Evolutionary conservation across 2,888 invertebrate genomes (phyloP).

Genomic region (Sesamia inferens): DNA sequence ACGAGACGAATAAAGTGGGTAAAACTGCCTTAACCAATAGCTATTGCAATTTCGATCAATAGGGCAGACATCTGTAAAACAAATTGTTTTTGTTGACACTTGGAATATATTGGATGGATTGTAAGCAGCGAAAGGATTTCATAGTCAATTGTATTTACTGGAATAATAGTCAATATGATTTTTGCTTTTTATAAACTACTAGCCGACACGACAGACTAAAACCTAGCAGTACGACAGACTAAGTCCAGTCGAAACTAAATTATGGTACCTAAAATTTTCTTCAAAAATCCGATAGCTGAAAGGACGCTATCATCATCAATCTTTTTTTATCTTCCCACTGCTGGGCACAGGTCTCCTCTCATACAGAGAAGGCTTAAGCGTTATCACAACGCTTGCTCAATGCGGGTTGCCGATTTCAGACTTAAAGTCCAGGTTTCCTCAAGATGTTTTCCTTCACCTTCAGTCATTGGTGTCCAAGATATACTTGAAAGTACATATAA

Average conservation of each 20-base stretch:
- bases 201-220: background rate
- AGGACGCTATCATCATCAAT: too few relatives aligned
- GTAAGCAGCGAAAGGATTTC: background rate
- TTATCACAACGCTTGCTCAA: too few relatives aligned
- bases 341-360: too few relatives aligned
- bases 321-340: too few relatives aligned
- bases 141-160: background rate
- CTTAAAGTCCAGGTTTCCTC: too few relatives aligned
- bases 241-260: too few relatives aligned
- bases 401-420: too few relatives aligned
- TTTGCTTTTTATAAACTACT: background rate
- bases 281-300: background rate
- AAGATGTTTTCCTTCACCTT: too few relatives aligned
- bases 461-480: too few relatives aligned
- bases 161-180: background rate
- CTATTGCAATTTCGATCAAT: constrained; percentile 49
- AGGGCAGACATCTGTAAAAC: constrained; percentile 32
- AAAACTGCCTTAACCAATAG: constrained; percentile 55
- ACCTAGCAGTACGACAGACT: background rate
- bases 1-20: constrained; percentile 61
- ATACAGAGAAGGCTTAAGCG: too few relatives aligned
- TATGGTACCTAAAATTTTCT: too few relatives aligned
- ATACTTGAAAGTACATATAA: too few relatives aligned
- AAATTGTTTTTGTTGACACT: constrained; percentile 41
- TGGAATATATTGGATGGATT: constrained; percentile 23